These are phyloP conservation scores for Typhlichthys eigenmanni DNA, from an alignment of 2,797 vertebrate genomes.

Conservation along the genomic window DNA sequence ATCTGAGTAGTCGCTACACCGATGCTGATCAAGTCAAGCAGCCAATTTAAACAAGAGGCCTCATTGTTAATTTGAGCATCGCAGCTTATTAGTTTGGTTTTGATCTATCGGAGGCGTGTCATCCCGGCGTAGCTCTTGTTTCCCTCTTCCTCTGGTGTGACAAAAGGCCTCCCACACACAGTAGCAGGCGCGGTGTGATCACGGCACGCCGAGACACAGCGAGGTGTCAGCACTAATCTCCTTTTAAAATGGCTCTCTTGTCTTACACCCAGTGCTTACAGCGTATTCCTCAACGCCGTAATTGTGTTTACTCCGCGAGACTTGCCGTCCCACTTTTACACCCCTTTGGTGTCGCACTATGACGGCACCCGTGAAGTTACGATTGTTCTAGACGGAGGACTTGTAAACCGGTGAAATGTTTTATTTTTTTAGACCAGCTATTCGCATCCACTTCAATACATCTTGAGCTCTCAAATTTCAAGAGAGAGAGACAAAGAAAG, in stretches of 20 bases:
- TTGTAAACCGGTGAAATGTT: slow-evolving; percentile 49
- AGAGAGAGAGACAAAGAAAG: slow-evolving; percentile 7
- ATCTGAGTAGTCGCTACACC: slow-evolving; percentile 32
- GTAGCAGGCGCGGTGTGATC: slow-evolving; percentile 73
- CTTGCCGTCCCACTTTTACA: slow-evolving; percentile 64
- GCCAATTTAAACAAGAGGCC: slow-evolving; percentile 70
- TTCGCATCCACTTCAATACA: slow-evolving; percentile 52
- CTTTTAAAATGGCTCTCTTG: slow-evolving; percentile 77
- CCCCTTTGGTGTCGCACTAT: slow-evolving; percentile 57
- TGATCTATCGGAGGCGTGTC: slow-evolving; percentile 74
- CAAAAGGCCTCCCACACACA: slow-evolving; percentile 80
- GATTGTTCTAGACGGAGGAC: slow-evolving; percentile 64
- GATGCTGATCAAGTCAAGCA: slow-evolving; percentile 61
- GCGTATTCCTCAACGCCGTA: slow-evolving; percentile 62
- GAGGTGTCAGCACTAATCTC: slow-evolving; percentile 80
- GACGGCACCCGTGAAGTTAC: slow-evolving; percentile 50
- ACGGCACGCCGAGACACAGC: slow-evolving; percentile 72
- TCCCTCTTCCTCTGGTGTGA: slow-evolving; percentile 76
- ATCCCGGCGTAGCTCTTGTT: slow-evolving; percentile 63
- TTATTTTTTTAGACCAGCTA: slow-evolving; percentile 52
- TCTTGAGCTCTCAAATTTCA: slow-evolving; percentile 62
- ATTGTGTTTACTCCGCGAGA: slow-evolving; percentile 72
- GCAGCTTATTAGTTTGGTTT: slow-evolving; percentile 76
- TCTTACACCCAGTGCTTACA: slow-evolving; percentile 70
- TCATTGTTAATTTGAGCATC: slow-evolving; percentile 76